Evolutionary conservation across 2,888 invertebrate genomes (phyloP).

Genomic region (Augochlorella aurata): DNA sequence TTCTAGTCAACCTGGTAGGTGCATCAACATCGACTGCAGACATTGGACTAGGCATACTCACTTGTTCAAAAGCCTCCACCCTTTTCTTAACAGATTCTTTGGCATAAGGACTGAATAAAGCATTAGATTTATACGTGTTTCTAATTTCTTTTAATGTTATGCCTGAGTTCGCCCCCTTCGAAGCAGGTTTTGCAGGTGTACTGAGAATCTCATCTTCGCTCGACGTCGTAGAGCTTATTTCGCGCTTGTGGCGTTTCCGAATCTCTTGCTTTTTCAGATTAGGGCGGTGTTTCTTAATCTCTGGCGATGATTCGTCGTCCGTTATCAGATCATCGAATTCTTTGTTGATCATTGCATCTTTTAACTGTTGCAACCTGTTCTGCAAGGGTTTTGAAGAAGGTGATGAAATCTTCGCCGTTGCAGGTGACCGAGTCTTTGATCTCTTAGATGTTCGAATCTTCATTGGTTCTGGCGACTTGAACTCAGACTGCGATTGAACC

Average conservation of each 20-base stretch:
- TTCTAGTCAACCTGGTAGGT: constrained; percentile 83
- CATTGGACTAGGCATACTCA: constrained; percentile 80
- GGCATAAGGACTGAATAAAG: constrained; percentile 84
- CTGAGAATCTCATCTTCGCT: constrained; percentile 70
- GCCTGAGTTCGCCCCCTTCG: constrained; percentile 40
- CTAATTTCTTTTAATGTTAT: constrained; percentile 55
- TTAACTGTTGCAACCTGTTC: constrained; percentile 45
- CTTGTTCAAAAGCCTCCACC: constrained; percentile 85
- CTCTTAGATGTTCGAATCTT: not conserved
- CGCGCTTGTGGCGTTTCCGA: constrained; percentile 50
- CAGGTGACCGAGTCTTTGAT: not conserved
- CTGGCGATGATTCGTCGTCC: constrained; percentile 79
- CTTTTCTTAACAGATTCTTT: constrained; percentile 85
- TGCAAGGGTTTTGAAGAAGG: constrained; percentile 34
- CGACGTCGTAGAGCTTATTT: constrained; percentile 45
- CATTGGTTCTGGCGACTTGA: not conserved
- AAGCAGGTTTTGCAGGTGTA: constrained; percentile 66
- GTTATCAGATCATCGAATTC: constrained; percentile 74
- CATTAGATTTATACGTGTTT: constrained; percentile 76
- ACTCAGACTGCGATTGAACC: not conserved
- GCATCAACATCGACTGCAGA: constrained; percentile 60
- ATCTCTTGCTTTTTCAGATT: constrained; percentile 38
- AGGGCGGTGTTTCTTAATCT: constrained; percentile 56
- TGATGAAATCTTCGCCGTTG: not conserved
- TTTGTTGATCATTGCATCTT: constrained; percentile 52